Evolutionary conservation across 30 jellyfish, hydroid and myxozoan species (phyloP).

Genomic region (Nemopilema nomurai): DNA sequence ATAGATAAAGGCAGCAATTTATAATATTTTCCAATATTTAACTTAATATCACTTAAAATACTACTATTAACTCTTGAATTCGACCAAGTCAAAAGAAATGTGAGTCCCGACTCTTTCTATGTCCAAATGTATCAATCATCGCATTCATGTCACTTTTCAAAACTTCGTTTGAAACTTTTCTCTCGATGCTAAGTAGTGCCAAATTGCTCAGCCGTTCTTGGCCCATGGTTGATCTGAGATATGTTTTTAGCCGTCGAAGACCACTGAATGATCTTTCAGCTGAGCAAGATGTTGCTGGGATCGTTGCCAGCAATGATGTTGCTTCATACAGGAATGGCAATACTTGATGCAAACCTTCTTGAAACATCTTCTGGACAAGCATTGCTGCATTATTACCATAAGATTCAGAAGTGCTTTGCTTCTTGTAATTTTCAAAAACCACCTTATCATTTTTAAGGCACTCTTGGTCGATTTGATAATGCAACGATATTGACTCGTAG

Average conservation of each 20-base stretch:
- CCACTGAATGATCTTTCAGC: slow-evolving; percentile 60
- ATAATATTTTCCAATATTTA: too few species aligned
- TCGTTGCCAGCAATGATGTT: slow-evolving; percentile 49
- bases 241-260: slow-evolving; percentile 51
- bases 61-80: too few species aligned
- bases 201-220: not conserved
- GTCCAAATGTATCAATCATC: too few species aligned
- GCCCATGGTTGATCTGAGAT: slow-evolving; percentile 44
- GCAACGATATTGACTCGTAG: slow-evolving; percentile 9
- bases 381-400: slow-evolving; percentile 32
- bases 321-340: slow-evolving; percentile 44
- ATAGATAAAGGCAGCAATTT: too few species aligned
- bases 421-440: slow-evolving; percentile 39
- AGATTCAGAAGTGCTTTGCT: slow-evolving; percentile 35
- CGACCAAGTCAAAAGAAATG: too few species aligned
- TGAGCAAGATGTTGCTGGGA: slow-evolving; percentile 55
- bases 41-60: too few species aligned
- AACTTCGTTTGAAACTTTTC: not conserved
- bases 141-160: too few species aligned
- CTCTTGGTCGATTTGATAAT: slow-evolving; percentile 29
- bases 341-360: slow-evolving; percentile 56
- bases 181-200: not conserved
- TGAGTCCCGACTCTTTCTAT: too few species aligned
- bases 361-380: slow-evolving; percentile 39
- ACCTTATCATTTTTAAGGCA: slow-evolving; percentile 48